phyloP scores from a whole-genome alignment of 1,140 invertebrate species.

The Brachionus rubens region DNA sequence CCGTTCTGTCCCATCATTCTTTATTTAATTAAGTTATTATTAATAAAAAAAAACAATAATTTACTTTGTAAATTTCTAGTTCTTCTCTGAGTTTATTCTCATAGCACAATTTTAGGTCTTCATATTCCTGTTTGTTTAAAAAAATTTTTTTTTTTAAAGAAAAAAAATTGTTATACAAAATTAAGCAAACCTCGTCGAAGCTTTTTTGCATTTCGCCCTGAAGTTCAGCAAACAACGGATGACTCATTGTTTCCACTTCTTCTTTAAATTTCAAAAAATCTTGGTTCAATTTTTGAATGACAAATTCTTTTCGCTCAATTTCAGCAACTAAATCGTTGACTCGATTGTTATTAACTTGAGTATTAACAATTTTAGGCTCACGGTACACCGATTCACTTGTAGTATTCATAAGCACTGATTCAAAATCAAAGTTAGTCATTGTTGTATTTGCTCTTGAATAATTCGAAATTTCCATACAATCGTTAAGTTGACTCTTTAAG shows the following conservation, averaged over 20 bases:
- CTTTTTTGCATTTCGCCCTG: conserved; percentile 22
- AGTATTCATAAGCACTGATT: background rate
- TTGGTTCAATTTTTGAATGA: background rate
- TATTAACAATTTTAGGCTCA: conserved; percentile 10
- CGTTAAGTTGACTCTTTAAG: conserved; percentile 20
- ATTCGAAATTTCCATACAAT: background rate
- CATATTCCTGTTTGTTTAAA: background rate
- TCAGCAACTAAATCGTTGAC: background rate
- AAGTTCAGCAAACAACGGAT: background rate
- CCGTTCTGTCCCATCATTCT: too few relatives aligned
- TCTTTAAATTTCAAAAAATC: conserved; percentile 1
- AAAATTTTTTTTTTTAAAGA: background rate
- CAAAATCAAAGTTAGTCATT: conserved; percentile 8
- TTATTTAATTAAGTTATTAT: too few relatives aligned
- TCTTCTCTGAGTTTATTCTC: conserved; percentile 38
- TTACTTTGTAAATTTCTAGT: conserved; percentile 35
- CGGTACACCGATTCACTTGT: background rate
- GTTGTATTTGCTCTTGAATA: background rate
- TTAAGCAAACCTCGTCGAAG: background rate
- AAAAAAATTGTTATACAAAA: background rate
- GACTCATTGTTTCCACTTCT: conserved; percentile 19
- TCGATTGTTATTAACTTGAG: background rate
- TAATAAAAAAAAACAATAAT: background rate
- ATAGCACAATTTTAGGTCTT: conserved; percentile 11
- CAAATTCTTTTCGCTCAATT: background rate